Base-by-base conservation (phyloP, 2,888 invertebrate genomes). In the Dascillus cervinus region DNA sequence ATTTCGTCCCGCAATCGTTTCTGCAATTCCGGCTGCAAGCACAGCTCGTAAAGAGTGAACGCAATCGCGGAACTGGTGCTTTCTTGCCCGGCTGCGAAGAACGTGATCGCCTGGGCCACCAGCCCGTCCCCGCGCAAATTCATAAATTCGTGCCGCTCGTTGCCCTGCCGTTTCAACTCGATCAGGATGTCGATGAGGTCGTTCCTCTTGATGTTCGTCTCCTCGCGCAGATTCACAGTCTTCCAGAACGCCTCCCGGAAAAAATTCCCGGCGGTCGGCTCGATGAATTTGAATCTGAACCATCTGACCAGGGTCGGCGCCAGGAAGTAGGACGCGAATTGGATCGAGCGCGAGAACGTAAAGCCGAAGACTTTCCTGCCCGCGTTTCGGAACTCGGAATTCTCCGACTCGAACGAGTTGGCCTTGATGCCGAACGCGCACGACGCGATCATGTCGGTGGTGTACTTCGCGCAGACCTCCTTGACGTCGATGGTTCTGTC, bases 81-180 rank as follows among this genome's bases (percentile, higher is more conserved):
- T 46, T 72, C 72, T 41, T 65, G 70, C 2, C 72, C 72, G 12
- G 71, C 73, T 1, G 66, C 38, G 41, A 70, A 71, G 44, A 73
- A 71, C 1, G 70, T 62, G 1, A 70, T 49, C 1, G 66, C 59
- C 34, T 71, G 68, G 0, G 70, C 56, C 0, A 60, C 46, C 38
- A 70, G 50, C 30, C 48, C 47, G 1, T 59, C 48, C 2, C 55
- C 55, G n/a, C n/a, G n/a, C n/a, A n/a, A n/a, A n/a, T n/a, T n/a
- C n/a, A n/a, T n/a, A n/a, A n/a, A n/a, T n/a, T n/a, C n/a, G n/a
- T n/a, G n/a, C n/a, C n/a, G n/a, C n/a, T n/a, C n/a, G n/a, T n/a
- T n/a, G n/a, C n/a, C n/a, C n/a, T n/a, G n/a, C n/a, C n/a, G 55
- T 22, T 26, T 31, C 17, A 36, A 21, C 13, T 28, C 21, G 9